Evolutionary conservation across 2,888 invertebrate genomes (phyloP), one percentile per base, ranked within the genome.

Genomic region (Apomyelois bistriatella): DNA sequence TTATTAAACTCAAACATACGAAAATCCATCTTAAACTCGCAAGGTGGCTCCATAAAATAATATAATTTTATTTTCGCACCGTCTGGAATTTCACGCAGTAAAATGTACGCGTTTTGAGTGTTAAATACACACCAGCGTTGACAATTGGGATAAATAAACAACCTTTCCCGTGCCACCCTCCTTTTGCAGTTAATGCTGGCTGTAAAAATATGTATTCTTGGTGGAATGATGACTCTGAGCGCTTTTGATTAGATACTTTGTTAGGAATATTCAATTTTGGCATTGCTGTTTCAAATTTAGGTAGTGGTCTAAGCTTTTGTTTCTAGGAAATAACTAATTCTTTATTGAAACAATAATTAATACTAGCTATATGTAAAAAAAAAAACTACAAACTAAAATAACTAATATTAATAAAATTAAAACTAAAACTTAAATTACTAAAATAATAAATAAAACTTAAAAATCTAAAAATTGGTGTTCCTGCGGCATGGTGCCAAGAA

Each of bases 141-240:
- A 50, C 49, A 50, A 50, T 50, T 10, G 40, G 49, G 30, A 50
- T 50, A 41, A 50, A 41, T 50, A 50, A 40, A 49, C 49, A 40
- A 46, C 46, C 49, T 41, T 40, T 49, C 30, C 32, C 40, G 28
- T 38, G 7, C 15, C 13, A 8, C 38, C 49, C 15, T 40, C 30
- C 38, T 13, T 40, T 32, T 15, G 9, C 28, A 32, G 48, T 41
- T 50, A 50, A 40, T 40, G 40, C 32, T 10, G 32, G 15, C 15
- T 46, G 46, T 32, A 35, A 46, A 46, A 46, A 46, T 46, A 35
- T 46, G 30, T 46, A 35, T 46, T 46, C n/a, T 35, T 32, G 15
- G 15, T 9, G 8, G 15, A 13, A 13, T 13, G 12, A 35, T 12
- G 9, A 32, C 28, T 15, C 28, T 46, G 30, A 46, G 15, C 30